phyloP scores from a whole-genome alignment of 2,113 vertebrate genomes.

The Telmatochromis sp. region DNA sequence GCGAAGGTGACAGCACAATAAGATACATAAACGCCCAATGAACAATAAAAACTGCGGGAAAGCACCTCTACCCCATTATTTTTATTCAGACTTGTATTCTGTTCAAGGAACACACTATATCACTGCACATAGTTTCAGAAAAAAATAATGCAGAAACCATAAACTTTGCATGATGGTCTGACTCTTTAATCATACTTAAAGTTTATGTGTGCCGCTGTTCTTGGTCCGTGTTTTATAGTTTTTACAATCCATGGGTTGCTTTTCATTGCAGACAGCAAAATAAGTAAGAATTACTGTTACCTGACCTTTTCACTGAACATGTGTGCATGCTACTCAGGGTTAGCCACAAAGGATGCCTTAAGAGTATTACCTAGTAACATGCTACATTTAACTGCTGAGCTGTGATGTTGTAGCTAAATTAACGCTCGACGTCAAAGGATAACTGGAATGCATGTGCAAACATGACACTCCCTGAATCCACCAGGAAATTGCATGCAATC shows the following conservation, averaged over 20 bases:
- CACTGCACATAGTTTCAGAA: background rate
- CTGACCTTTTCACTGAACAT: too few relatives aligned
- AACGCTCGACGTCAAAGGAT: too few relatives aligned
- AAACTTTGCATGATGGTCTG: background rate
- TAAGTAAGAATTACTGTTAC: background rate
- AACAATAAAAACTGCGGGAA: slow-evolving; percentile 31
- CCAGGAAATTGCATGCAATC: rapidly evolving
- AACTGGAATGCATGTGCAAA: background rate
- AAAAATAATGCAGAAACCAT: background rate
- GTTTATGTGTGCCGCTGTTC: background rate
- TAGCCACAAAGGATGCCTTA: too few relatives aligned
- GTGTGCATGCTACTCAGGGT: too few relatives aligned
- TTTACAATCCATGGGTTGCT: background rate
- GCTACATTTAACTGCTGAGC: too few relatives aligned
- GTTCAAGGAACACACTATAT: background rate
- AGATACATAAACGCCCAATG: slow-evolving; percentile 30
- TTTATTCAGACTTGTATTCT: background rate
- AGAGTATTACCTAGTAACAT: too few relatives aligned
- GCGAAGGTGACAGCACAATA: slow-evolving; percentile 36
- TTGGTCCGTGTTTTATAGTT: background rate
- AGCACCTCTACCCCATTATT: background rate
- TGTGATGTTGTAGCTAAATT: too few relatives aligned
- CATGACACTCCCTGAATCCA: background rate
- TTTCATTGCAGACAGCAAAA: background rate
- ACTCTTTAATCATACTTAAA: background rate